These are phyloP conservation scores for Beroe ovata DNA, from an alignment of 37 sponge, comb jelly and placozoan species.

Conservation along the genomic window DNA sequence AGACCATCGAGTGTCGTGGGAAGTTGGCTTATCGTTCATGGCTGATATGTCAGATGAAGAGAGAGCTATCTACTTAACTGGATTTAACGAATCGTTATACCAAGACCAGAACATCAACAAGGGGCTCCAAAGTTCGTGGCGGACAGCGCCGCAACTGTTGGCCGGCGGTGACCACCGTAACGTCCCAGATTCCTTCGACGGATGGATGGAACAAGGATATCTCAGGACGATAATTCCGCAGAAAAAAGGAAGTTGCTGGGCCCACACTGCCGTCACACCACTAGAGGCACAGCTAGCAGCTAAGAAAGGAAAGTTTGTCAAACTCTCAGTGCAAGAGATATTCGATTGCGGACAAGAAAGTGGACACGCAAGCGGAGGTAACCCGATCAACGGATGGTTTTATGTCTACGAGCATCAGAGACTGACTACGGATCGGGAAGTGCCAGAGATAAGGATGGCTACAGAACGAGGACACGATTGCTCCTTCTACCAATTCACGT, in stretches of 20 bases:
- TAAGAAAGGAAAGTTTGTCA: not conserved
- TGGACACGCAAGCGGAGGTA: not conserved
- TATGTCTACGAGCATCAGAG: not conserved
- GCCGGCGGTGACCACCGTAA: too few relatives aligned
- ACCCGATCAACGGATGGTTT: not conserved
- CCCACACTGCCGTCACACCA: not conserved
- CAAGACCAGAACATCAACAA: not conserved
- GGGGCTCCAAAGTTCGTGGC: too few relatives aligned
- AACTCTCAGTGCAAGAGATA: not conserved
- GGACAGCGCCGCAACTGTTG: not conserved
- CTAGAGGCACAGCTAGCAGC: not conserved
- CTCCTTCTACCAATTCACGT: not conserved
- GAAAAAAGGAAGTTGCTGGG: not conserved
- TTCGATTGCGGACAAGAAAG: not conserved
- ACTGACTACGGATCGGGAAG: not conserved
- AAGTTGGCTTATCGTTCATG: not conserved
- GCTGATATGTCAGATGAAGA: not conserved
- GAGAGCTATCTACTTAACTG: not conserved
- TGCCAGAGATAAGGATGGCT: not conserved
- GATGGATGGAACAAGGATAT: not conserved
- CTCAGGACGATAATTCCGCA: not conserved
- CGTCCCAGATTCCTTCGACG: not conserved
- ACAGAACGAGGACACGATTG: not conserved
- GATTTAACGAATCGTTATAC: not conserved
- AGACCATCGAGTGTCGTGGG: not conserved